A percentile compares a stretch with the other conserved stretches of the same genome.
phyloP scores from a whole-genome alignment of 2,888 invertebrate species.

The Machimus atricapillus region DNA sequence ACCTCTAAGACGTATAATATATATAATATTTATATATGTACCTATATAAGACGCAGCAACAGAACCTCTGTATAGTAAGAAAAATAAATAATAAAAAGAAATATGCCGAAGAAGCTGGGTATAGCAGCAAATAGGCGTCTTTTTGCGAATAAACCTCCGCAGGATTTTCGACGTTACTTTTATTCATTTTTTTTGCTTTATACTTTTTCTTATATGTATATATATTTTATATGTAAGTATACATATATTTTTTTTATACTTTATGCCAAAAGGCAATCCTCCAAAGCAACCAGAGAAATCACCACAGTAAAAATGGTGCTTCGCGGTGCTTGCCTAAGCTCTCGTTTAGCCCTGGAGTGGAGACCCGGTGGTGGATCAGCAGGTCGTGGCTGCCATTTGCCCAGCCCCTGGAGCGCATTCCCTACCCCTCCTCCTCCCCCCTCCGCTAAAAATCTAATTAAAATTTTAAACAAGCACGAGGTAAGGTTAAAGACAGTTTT shows the following conservation, averaged over 20 bases:
- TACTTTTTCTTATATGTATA: neutral
- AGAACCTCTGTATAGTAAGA: neutral
- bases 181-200: neutral
- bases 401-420: neutral
- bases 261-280: neutral
- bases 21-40: too few relatives aligned
- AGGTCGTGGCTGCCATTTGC: neutral
- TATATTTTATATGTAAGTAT: neutral
- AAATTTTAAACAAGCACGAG: conserved; percentile 29
- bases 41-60: neutral
- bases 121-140: neutral
- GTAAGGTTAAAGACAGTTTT: conserved; percentile 24
- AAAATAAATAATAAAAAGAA: neutral
- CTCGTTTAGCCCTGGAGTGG: neutral
- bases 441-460: conserved; percentile 27
- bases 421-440: too few relatives aligned
- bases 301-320: neutral
- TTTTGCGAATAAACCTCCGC: neutral
- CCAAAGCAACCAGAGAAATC: neutral
- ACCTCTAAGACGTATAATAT: neutral
- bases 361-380: neutral
- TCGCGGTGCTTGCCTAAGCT: neutral
- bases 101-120: neutral
- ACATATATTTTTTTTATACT: neutral
- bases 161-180: neutral